phyloP scores from a whole-genome alignment of 2,113 vertebrate genomes.

The Mus pahari region DNA sequence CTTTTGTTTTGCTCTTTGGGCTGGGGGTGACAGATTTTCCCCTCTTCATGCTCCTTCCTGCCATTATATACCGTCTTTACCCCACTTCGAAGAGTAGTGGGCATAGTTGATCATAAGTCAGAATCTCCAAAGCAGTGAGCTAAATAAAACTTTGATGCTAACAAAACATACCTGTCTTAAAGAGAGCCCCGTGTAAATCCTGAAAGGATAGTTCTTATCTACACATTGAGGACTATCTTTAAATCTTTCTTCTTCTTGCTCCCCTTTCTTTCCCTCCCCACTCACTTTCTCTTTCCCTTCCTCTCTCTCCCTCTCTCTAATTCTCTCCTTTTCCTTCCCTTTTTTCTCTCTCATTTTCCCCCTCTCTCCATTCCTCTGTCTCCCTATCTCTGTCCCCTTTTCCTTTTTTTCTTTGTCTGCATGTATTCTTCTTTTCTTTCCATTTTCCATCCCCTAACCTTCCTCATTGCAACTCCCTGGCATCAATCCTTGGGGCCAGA shows the following conservation, averaged over 20 bases:
- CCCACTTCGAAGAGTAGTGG: neutral
- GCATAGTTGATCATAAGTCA: neutral
- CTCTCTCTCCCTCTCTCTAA: too few species aligned
- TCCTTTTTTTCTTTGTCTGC: too few species aligned
- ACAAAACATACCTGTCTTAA: neutral
- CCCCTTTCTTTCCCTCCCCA: too few species aligned
- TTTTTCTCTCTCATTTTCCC: too few species aligned
- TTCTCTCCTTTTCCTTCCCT: too few species aligned
- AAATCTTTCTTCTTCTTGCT: slow-evolving; percentile 8
- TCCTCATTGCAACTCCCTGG: too few species aligned
- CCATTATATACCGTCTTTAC: neutral
- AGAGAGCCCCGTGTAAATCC: neutral
- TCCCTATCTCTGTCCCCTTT: too few species aligned
- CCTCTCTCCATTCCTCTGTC: too few species aligned
- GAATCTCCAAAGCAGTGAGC: neutral
- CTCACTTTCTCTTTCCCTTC: too few species aligned
- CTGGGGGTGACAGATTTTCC: neutral
- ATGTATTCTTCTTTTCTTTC: too few species aligned
- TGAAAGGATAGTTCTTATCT: slow-evolving; percentile 14
- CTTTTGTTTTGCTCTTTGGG: neutral
- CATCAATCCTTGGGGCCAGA: too few species aligned
- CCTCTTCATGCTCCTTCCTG: neutral
- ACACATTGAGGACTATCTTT: slow-evolving; percentile 12
- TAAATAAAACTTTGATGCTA: neutral
- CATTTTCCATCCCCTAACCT: too few species aligned